Evolutionary conservation across 1,140 invertebrate genomes (phyloP), one percentile per base, ranked within the genome.

Genomic region (Eupristina koningsbergeri): DNA sequence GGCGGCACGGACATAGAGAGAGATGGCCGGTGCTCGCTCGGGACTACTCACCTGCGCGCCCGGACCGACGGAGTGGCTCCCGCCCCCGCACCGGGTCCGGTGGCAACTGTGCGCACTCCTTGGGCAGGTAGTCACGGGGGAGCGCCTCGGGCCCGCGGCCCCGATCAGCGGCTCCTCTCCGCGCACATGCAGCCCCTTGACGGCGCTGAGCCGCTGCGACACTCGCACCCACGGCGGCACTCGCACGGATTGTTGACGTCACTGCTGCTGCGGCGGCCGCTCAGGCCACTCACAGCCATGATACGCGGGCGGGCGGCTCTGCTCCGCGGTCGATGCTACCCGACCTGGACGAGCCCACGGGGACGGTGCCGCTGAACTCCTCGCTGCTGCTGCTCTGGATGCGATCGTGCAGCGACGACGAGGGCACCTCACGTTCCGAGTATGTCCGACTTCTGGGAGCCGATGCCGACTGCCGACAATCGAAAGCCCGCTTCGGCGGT

Each of bases 191-290:
- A 45, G n/a, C 9, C 6, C 3, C 29, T 47, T 0, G 50, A n/a
- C n/a, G n/a, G n/a, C n/a, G n/a, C 45, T 31, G 47, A 19, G 50
- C 50, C 47, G 6, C 31, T 22, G 41, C 63, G 78, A n/a, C 41
- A 71, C 78, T 50, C 78, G 53, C 78, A 41, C 61, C 29, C 41
- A 34, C n/a, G 39, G 79, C n/a, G 39, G 79, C 64, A 76, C 74
- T 53, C 31, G 67, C 39, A 41, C 73, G n/a, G 26, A n/a, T 31
- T 36, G 76, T 45, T n/a, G 76, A 29, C 74, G 61, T 50, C 39
- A 36, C 76, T 39, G 41, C 41, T n/a, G 73, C 73, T 6, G 73
- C 45, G n/a, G 9, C 73, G 73, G 53, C 67, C 11, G 11, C n/a
- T n/a, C n/a, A n/a, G n/a, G n/a, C 41, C 53, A n/a, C 75, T 58